Percentiles rank a stretch among this genome's conserved stretches.
phyloP scores from a whole-genome alignment of 2,888 invertebrate genomes.

The Melikaiella ostensackeni region DNA sequence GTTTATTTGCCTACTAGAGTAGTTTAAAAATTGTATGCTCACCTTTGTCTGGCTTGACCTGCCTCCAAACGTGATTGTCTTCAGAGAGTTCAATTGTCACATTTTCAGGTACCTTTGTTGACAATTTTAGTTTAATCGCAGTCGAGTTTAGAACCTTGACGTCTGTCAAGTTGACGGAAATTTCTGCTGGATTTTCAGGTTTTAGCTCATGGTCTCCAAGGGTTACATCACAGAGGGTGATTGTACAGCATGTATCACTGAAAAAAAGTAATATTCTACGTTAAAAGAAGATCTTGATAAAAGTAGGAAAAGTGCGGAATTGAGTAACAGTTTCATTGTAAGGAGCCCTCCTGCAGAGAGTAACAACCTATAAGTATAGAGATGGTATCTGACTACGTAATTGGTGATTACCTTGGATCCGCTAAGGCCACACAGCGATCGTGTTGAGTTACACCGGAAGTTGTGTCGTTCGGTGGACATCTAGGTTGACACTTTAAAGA shows the following conservation, averaged over 20 bases:
- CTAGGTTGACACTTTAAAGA: conserved; percentile 86
- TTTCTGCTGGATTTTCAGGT: conserved; percentile 69
- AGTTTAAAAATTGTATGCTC: conserved; percentile 32
- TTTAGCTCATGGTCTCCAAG: conserved; percentile 85
- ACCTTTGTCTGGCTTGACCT: conserved; percentile 71
- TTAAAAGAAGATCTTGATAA: background rate
- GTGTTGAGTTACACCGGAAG: conserved; percentile 73
- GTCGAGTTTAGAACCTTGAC: conserved; percentile 74
- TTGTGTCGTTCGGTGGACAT: conserved; percentile 77
- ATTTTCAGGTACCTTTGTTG: conserved; percentile 65
- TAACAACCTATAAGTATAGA: conserved; percentile 9
- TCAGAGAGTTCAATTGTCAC: conserved; percentile 71
- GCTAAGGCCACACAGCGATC: conserved; percentile 90
- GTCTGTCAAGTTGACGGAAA: conserved; percentile 70
- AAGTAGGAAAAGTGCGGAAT: background rate
- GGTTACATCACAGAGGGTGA: conserved; percentile 91
- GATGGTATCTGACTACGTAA: conserved; percentile 13
- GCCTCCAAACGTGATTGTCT: conserved; percentile 72
- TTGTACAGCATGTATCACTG: conserved; percentile 90
- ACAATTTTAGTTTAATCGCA: conserved; percentile 70
- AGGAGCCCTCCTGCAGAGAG: background rate
- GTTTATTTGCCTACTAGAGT: background rate
- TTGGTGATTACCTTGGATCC: conserved; percentile 80
- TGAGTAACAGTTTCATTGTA: conserved; percentile 1
- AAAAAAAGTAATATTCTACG: conserved; percentile 29